Evolutionary conservation across 2,888 invertebrate species (phyloP).

Genomic region (Aethes cnicana): DNA sequence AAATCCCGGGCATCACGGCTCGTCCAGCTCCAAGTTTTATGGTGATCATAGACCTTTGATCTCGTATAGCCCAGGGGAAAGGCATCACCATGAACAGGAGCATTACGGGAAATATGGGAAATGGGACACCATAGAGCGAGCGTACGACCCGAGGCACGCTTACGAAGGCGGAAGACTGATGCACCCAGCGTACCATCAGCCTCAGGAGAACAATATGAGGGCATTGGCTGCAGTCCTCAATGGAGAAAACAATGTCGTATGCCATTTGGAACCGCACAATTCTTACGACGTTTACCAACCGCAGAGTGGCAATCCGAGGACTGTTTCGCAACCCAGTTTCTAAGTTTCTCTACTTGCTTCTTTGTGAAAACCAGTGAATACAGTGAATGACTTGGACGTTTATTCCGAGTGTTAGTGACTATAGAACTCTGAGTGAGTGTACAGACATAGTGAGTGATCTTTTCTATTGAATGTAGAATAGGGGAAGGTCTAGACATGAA

Average conservation of each 20-base stretch:
- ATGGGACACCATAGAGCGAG: conserved; percentile 78
- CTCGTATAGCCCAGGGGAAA: conserved; percentile 87
- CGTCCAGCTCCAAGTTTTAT: conserved; percentile 86
- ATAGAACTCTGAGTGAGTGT: conserved; percentile 50
- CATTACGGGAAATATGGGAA: conserved; percentile 77
- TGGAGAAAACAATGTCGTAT: conserved; percentile 92
- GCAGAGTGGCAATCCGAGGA: conserved; percentile 70
- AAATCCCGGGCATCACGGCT: conserved; percentile 82
- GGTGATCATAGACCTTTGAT: conserved; percentile 91
- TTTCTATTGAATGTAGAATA: conserved; percentile 75
- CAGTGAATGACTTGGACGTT: conserved; percentile 33
- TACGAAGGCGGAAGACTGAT: conserved; percentile 79
- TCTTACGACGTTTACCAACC: conserved; percentile 76
- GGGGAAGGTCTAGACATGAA: conserved; percentile 61
- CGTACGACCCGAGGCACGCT: conserved; percentile 70
- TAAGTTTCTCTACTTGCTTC: conserved; percentile 48
- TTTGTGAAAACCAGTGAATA: conserved; percentile 17
- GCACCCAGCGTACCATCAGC: conserved; percentile 76
- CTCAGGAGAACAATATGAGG: conserved; percentile 81
- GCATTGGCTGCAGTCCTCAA: conserved; percentile 90
- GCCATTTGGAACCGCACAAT: conserved; percentile 90
- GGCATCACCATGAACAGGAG: conserved; percentile 75
- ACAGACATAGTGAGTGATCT: conserved; percentile 71
- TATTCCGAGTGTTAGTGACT: conserved; percentile 51
- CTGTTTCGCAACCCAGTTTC: conserved; percentile 79